Percentiles rank a stretch among this genome's conserved stretches.
Evolutionary conservation across 2,113 vertebrate genomes (phyloP).

Genomic region (Bubo scandiacus): DNA sequence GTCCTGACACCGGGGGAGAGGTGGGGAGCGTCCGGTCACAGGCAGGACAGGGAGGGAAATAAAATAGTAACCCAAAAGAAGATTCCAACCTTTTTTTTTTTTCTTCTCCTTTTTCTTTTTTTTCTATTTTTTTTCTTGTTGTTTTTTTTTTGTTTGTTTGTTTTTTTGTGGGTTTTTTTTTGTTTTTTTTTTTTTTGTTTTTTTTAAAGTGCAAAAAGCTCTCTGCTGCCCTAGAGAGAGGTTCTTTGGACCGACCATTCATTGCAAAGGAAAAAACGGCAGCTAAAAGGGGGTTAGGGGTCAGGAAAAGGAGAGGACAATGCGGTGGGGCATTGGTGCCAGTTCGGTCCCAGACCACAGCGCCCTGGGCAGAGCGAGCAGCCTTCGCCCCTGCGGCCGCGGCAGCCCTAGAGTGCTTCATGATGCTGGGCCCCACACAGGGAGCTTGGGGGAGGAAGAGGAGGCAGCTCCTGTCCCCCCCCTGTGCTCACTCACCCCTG

Average conservation of each 20-base stretch:
- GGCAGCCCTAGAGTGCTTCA: background rate
- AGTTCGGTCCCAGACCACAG: constrained; percentile 5
- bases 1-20: constrained; percentile 47
- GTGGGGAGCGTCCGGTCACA: constrained; percentile 51
- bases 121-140: background rate
- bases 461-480: background rate
- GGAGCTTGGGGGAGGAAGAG: constrained; percentile 10
- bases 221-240: constrained; percentile 83
- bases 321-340: background rate
- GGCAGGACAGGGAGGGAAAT: constrained; percentile 30
- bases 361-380: background rate
- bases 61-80: constrained; percentile 74
- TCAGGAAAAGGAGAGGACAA: background rate
- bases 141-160: background rate
- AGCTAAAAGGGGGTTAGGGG: constrained; percentile 53
- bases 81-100: constrained; percentile 57
- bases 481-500: constrained; percentile 2
- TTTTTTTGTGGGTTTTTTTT: background rate
- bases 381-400: background rate
- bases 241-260: constrained; percentile 82
- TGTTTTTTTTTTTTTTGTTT: background rate
- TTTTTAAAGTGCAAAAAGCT: constrained; percentile 83
- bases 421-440: background rate
- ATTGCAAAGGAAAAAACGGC: constrained; percentile 79
- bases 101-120: background rate